Percentiles rank a stretch among this genome's conserved stretches.
phyloP scores from a whole-genome alignment of 2,888 invertebrate species.

The Rhaphigaster nebulosa region DNA sequence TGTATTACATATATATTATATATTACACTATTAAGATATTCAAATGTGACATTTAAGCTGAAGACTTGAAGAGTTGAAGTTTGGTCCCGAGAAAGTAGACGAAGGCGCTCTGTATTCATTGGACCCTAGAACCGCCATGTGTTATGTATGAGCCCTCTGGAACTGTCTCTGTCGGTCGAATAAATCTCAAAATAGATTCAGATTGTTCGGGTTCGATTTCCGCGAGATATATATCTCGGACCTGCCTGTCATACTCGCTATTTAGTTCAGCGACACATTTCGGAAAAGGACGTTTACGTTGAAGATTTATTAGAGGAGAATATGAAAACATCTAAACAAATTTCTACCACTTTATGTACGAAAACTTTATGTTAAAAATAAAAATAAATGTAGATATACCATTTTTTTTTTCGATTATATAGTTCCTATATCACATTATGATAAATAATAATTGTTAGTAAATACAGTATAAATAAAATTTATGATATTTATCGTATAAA shows the following conservation, averaged over 20 bases:
- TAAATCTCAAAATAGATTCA: neutral
- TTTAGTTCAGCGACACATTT: neutral
- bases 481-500: no score
- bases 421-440: no score
- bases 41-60: neutral
- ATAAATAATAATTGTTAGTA: no score
- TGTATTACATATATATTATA: no score
- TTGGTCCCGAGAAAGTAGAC: neutral
- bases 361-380: no score
- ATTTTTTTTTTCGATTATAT: no score
- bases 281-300: neutral
- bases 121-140: neutral
- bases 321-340: no score
- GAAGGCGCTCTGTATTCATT: neutral
- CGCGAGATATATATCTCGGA: neutral
- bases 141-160: neutral
- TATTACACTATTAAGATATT: neutral
- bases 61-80: neutral
- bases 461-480: no score
- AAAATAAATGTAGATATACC: no score
- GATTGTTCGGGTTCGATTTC: neutral
- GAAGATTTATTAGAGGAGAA: neutral
- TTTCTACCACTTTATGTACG: no score
- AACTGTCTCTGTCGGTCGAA: neutral
- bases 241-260: neutral